Conservation (phyloP, 2,797 vertebrate species). For the Peromyscus aztecus region DNA sequence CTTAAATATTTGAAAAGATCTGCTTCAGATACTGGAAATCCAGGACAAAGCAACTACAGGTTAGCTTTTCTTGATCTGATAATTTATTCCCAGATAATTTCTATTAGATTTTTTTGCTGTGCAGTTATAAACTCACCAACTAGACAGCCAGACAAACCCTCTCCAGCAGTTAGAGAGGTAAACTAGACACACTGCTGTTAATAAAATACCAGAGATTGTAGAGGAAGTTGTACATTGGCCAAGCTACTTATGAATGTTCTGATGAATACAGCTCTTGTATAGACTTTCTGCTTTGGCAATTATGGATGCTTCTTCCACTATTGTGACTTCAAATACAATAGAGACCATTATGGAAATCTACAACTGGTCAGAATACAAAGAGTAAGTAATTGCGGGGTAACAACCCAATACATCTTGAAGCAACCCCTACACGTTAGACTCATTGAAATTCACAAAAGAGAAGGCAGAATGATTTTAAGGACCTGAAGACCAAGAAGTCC, state of each 20-base stretch:
- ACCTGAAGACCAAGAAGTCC: background rate
- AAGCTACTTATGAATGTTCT: background rate
- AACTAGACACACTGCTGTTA: background rate
- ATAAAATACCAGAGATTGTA: background rate
- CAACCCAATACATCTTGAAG: no score
- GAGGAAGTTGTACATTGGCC: background rate
- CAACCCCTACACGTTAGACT: background rate
- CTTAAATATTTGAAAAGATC: slow-evolving; percentile 39
- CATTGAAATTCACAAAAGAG: background rate
- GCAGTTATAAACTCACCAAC: background rate
- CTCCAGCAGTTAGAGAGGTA: background rate
- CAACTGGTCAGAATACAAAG: background rate
- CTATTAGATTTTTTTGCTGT: background rate
- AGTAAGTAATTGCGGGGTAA: background rate
- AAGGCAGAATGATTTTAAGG: background rate
- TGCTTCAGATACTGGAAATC: background rate
- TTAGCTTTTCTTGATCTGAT: background rate
- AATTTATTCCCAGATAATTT: background rate
- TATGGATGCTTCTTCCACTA: background rate
- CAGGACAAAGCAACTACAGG: background rate
- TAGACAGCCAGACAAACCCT: background rate
- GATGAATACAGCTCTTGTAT: background rate
- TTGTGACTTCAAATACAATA: background rate
- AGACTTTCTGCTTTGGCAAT: background rate
- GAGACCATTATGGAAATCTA: background rate